Evolutionary conservation across 2,888 invertebrate genomes (phyloP).

Genomic region (Drosophila picticornis): DNA sequence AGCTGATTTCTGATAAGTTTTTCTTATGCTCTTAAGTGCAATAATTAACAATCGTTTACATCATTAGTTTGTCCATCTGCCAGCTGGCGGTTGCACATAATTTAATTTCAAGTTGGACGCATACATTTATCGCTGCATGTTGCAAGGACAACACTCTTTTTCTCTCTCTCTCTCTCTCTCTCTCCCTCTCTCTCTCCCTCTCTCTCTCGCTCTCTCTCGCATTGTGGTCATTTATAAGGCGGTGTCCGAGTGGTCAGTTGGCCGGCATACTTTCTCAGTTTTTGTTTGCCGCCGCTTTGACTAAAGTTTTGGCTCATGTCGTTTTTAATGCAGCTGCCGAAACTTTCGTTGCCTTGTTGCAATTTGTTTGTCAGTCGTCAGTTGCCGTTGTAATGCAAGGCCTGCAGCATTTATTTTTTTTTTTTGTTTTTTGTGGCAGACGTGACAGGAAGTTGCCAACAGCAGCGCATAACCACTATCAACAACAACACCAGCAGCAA

Average conservation of each 20-base stretch:
- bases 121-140: slow-evolving; percentile 17
- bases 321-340: slow-evolving; percentile 42
- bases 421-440: slow-evolving; percentile 43
- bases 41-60: slow-evolving; percentile 26
- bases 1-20: slow-evolving; percentile 1
- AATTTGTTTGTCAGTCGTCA: slow-evolving; percentile 48
- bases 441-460: slow-evolving; percentile 51
- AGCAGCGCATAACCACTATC: slow-evolving; percentile 21
- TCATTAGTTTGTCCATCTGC: slow-evolving; percentile 1
- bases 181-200: not conserved
- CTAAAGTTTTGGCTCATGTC: slow-evolving; percentile 24
- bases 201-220: not conserved
- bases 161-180: no score
- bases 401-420: slow-evolving; percentile 35
- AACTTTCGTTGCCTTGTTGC: slow-evolving; percentile 47
- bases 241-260: slow-evolving; percentile 6
- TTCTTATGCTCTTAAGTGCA: not conserved
- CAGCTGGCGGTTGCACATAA: slow-evolving; percentile 18
- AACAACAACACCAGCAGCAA: not conserved
- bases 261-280: slow-evolving; percentile 34
- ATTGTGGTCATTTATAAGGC: slow-evolving; percentile 27
- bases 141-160: not conserved
- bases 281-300: slow-evolving; percentile 17
- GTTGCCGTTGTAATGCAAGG: slow-evolving; percentile 24
- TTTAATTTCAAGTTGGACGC: slow-evolving; percentile 13